These are phyloP conservation scores for Lacanobia oleracea DNA, from an alignment of 2,888 invertebrate genomes.

Conservation along the genomic window DNA sequence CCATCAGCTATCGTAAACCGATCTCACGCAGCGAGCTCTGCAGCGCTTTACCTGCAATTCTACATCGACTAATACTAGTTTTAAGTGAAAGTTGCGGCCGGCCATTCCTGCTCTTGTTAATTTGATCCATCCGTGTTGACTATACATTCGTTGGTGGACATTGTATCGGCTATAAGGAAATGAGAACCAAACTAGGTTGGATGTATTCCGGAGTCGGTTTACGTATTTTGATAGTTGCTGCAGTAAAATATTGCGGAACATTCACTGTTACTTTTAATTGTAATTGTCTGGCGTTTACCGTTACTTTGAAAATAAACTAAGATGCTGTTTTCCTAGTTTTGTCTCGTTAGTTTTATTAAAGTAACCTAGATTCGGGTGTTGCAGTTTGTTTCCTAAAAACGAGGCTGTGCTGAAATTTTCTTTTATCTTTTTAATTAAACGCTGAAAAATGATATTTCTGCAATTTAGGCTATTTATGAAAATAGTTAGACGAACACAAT, in stretches of 20 bases:
- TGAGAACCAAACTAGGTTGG: slow-evolving; percentile 59
- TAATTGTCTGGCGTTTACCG: slow-evolving; percentile 12
- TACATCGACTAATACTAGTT: slow-evolving; percentile 55
- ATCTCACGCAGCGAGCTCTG: slow-evolving; percentile 46
- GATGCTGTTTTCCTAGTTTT: slow-evolving; percentile 32
- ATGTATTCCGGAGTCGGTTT: slow-evolving; percentile 60
- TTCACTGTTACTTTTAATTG: slow-evolving; percentile 33
- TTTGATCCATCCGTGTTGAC: slow-evolving; percentile 70
- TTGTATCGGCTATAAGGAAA: slow-evolving; percentile 63
- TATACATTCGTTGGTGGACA: slow-evolving; percentile 60
- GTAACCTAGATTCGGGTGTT: slow-evolving; percentile 31
- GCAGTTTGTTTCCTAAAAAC: slow-evolving; percentile 36
- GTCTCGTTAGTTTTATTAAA: slow-evolving; percentile 30
- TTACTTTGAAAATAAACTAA: slow-evolving; percentile 18
- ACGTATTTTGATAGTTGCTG: slow-evolving; percentile 39
- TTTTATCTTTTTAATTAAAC: slow-evolving; percentile 29
- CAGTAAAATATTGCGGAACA: slow-evolving; percentile 33
- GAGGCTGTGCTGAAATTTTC: slow-evolving; percentile 20
- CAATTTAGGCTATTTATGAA: slow-evolving; percentile 2
- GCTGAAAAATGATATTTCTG: slow-evolving; percentile 7
- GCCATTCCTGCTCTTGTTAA: slow-evolving; percentile 57
- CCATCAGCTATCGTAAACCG: slow-evolving; percentile 41
- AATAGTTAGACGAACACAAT: slow-evolving; percentile 1
- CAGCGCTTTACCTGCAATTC: slow-evolving; percentile 33
- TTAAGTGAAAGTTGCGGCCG: slow-evolving; percentile 73